Evolutionary conservation across 2,888 invertebrate genomes (phyloP), one percentile per base, ranked within the genome.

Genomic region (Lissonota sp.): DNA sequence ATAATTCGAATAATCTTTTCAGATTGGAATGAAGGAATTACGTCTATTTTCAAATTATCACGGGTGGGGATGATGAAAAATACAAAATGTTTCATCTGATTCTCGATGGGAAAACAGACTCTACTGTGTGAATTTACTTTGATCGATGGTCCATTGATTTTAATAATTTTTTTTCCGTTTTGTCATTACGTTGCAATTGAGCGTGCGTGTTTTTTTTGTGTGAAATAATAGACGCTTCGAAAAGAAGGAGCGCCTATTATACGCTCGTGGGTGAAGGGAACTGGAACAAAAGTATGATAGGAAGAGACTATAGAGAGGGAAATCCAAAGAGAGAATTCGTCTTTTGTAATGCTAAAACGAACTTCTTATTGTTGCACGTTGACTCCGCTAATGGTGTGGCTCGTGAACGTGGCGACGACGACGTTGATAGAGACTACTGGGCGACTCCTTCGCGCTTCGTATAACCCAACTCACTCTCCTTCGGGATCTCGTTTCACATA

Each of bases 331-430:
- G 44, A 44, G 44, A 44, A 26, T 26, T 26, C 8, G 63, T 10
- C 67, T 77, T 26, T 77, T 77, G 67, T 80, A 58, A 77, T 80
- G 72, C 67, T 77, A 72, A 80, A 77, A 72, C 62, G 55, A 62
- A 72, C 57, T 80, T 72, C 57, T 72, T 72, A 80, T 77, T 80
- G 67, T 80, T 80, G 39, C 39, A 49, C 63, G 67, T 67, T 77
- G 77, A 72, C 66, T 77, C 46, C 10, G 46, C 77, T 77, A 80
- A 77, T 80, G 80, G 72, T 60, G 44, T 53, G 64, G 64, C 60
- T 69, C 44, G 60, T 49, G 66, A 12, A 39, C 57, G 69, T 58
- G 55, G 37, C 51, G 58, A 64, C 46, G 58, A 64, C 58, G 67
- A 42, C 26, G 26, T 26, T 26, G 26, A 26, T 26, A 72, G 64